Evolutionary conservation across 2,113 vertebrate species (phyloP).

Genomic region (Quiscalus mexicanus): DNA sequence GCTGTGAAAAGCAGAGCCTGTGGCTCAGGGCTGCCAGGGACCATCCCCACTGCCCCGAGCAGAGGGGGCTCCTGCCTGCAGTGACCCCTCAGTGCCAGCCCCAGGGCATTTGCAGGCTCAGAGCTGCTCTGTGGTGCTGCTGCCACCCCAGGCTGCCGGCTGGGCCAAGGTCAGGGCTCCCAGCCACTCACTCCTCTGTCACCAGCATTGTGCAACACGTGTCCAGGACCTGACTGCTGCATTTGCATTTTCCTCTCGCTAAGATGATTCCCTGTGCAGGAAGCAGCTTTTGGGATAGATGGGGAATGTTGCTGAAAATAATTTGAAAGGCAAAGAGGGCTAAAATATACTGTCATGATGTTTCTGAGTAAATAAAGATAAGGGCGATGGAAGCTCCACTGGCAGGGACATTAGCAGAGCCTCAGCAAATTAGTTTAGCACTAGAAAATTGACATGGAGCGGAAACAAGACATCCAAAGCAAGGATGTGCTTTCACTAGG

Average conservation of each 20-base stretch:
- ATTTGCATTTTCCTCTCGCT: background rate
- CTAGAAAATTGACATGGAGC: constrained; percentile 33
- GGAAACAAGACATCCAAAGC: constrained; percentile 41
- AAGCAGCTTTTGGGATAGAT: background rate
- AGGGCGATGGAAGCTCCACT: background rate
- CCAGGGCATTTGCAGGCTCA: background rate
- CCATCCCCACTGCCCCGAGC: background rate
- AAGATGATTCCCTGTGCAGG: background rate
- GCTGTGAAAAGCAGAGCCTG: background rate
- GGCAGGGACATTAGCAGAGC: constrained; percentile 4
- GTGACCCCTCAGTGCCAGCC: background rate
- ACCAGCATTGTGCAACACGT: background rate
- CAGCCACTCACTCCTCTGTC: background rate
- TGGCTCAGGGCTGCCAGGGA: background rate
- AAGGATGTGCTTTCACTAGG: constrained; percentile 27
- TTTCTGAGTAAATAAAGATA: constrained; percentile 62
- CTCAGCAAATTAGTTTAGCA: constrained; percentile 39
- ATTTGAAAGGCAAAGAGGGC: background rate
- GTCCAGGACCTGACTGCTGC: background rate
- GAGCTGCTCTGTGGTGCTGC: background rate
- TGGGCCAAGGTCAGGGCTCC: background rate
- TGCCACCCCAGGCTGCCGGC: background rate
- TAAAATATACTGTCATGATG: background rate
- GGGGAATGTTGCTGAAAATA: background rate
- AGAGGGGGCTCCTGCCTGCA: background rate